Base-by-base conservation (phyloP, 2,888 invertebrate genomes). In the Eurytoma adleriae region DNA sequence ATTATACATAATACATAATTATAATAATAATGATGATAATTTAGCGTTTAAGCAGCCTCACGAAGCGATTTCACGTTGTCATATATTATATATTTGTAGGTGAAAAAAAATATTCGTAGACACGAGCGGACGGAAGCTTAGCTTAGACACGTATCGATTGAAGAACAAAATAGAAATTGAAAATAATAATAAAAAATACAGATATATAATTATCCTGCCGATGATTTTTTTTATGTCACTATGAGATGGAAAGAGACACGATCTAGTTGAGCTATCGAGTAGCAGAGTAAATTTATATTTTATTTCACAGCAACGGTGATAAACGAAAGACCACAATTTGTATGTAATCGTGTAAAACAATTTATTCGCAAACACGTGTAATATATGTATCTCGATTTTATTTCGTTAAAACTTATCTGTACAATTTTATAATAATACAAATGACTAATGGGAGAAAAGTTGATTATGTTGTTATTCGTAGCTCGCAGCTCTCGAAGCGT, bases 201-300 rank as follows among this genome's bases (percentile, higher is more conserved):
- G 30, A 79, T 30, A 70, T 70, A 72, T 79, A 79, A 56, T 56
- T 79, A 79, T 79, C 79, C 79, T 79, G 79, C 79, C 79, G 69
- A 62, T n/a, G 48, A 40, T 52, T 73, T 68, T 76, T 76, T 69
- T 67, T 73, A 40, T 10, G 40, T 40, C 40, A 67, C 59, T 30
- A n/a, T 40, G 59, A 48, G 14, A 74, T 64, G 16, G 14, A 50
- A 62, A 59, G 18, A 54, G 64, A 48, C 16, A n/a, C n/a, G 61
- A 30, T 20, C 18, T 2, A 69, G 50, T 56, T 56, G 50, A 30
- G 27, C 52, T 68, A 59, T 13, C 18, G 61, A 61, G 52, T 61
- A 18, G 48, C 48, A 14, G 14, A 14, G 14, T 24, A 14, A n/a
- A 24, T 61, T 73, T 73, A 40, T 73, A 52, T 40, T 16, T 66